Evolutionary conservation across 2,113 vertebrate genomes (phyloP).

Genomic region (Rhagologus leucostigma): DNA sequence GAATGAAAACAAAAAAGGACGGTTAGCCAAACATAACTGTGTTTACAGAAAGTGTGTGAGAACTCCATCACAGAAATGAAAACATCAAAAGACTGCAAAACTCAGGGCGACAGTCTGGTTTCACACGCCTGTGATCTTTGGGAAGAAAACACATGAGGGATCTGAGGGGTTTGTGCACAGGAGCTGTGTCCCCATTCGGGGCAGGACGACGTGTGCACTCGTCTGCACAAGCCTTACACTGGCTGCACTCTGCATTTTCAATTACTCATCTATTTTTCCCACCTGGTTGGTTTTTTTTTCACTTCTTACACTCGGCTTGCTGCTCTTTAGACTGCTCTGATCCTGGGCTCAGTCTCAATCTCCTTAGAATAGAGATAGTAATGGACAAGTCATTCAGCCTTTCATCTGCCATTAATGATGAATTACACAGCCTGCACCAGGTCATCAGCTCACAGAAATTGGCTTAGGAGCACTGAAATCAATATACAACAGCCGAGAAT

Average conservation of each 20-base stretch:
- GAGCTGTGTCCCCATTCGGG: background rate
- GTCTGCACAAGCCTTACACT: background rate
- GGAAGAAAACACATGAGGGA: background rate
- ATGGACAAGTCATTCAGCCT: slow-evolving; percentile 37
- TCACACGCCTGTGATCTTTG: background rate
- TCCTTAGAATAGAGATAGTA: background rate
- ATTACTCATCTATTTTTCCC: background rate
- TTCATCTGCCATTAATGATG: slow-evolving; percentile 53
- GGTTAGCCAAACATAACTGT: no score
- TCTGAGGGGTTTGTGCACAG: background rate
- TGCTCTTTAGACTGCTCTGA: background rate
- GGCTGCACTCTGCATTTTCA: background rate
- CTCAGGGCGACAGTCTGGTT: no score
- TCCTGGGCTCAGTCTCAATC: slow-evolving; percentile 8
- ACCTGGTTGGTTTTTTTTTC: background rate
- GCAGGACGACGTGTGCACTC: accelerated
- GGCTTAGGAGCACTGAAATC: slow-evolving; percentile 48
- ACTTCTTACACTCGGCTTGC: background rate
- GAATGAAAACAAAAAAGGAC: no score
- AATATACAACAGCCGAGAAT: background rate
- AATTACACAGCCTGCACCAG: slow-evolving; percentile 44
- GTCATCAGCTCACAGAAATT: slow-evolving; percentile 52
- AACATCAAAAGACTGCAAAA: no score
- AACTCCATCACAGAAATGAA: no score
- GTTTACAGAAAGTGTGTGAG: no score